Evolutionary conservation across 2,888 invertebrate genomes (phyloP).

Genomic region (Noctua fimbriata): DNA sequence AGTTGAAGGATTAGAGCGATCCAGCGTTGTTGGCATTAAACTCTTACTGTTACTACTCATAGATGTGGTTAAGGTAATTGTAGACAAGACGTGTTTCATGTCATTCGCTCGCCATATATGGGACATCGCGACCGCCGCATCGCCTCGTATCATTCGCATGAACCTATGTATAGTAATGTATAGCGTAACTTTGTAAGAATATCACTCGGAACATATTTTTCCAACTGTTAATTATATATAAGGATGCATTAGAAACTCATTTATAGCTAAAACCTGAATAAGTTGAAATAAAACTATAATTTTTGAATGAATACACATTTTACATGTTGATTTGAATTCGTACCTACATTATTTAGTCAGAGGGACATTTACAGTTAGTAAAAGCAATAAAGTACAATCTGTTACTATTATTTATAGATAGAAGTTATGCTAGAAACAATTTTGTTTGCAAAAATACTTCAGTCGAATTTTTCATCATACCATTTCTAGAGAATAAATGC

Average conservation of each 20-base stretch:
- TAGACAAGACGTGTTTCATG: slow-evolving; percentile 16
- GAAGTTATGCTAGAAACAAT: slow-evolving; percentile 10
- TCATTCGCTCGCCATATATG: slow-evolving; percentile 30
- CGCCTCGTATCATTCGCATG: slow-evolving; percentile 86
- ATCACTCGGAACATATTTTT: slow-evolving; percentile 86
- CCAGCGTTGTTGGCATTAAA: neutral
- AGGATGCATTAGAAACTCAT: slow-evolving; percentile 68
- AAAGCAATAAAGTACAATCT: slow-evolving; percentile 53
- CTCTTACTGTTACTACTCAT: slow-evolving; percentile 1
- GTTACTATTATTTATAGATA: slow-evolving; percentile 41
- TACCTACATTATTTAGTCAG: slow-evolving; percentile 43
- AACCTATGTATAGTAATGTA: slow-evolving; percentile 77
- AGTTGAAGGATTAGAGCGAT: slow-evolving; percentile 17
- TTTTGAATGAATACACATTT: slow-evolving; percentile 59
- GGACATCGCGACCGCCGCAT: slow-evolving; percentile 30
- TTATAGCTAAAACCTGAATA: slow-evolving; percentile 58
- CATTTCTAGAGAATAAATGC: slow-evolving; percentile 41
- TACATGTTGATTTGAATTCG: slow-evolving; percentile 58
- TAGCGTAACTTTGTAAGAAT: slow-evolving; percentile 79
- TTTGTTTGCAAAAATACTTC: slow-evolving; percentile 13
- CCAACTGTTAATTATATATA: slow-evolving; percentile 80
- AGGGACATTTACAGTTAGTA: slow-evolving; percentile 65
- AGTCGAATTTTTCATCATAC: slow-evolving; percentile 10
- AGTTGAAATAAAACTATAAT: slow-evolving; percentile 62
- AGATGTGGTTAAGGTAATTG: slow-evolving; percentile 13